These are phyloP conservation scores for Hypotaenidia philippensis DNA, from an alignment of 2,797 vertebrate genomes.

Conservation along the genomic window DNA sequence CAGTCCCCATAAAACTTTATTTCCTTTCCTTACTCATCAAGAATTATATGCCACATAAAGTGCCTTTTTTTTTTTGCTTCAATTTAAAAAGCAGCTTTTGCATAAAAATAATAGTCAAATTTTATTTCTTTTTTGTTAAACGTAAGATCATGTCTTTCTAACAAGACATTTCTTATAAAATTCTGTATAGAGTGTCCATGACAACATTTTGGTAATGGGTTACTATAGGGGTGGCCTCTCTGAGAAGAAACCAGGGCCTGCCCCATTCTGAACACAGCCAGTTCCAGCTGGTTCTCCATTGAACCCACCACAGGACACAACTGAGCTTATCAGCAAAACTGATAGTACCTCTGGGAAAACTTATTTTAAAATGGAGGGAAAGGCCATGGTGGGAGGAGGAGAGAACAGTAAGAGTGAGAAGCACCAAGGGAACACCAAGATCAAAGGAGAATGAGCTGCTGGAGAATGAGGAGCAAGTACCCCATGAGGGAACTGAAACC, in stretches of 20 bases:
- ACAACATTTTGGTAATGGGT: background rate
- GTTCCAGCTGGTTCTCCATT: background rate
- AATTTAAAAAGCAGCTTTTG: background rate
- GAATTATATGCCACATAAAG: background rate
- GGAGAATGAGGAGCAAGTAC: background rate
- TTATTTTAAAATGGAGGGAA: background rate
- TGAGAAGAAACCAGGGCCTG: background rate
- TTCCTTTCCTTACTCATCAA: background rate
- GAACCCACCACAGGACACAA: background rate
- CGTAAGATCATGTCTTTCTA: background rate
- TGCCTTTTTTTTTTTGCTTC: background rate
- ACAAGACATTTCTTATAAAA: background rate
- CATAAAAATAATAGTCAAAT: background rate
- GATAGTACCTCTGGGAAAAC: background rate
- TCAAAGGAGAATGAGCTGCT: background rate
- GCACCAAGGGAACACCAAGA: background rate
- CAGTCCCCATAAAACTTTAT: background rate
- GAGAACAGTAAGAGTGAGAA: background rate
- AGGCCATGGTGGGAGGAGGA: background rate
- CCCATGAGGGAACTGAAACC: background rate
- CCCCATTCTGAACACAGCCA: accelerated
- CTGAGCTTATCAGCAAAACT: background rate
- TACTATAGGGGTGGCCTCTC: accelerated
- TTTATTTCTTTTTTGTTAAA: background rate
- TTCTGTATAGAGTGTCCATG: background rate